Conservation (phyloP, 2,797 vertebrate species). For the Streptopelia turtur region DNA sequence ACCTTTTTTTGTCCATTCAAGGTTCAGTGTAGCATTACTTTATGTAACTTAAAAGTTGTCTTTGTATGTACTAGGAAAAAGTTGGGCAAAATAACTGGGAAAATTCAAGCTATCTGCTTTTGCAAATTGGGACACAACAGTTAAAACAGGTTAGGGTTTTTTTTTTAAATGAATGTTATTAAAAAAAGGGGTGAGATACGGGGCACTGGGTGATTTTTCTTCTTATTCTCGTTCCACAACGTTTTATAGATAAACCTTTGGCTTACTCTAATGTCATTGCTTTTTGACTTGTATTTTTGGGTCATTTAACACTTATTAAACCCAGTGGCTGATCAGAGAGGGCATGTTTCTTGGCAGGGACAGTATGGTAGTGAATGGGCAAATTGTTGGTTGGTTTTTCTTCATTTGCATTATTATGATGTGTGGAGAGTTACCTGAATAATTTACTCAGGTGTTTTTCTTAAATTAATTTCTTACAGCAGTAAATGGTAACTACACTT, state of each 20-base stretch:
- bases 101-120: not conserved
- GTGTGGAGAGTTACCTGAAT: not conserved
- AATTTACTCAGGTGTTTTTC: not conserved
- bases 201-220: not conserved
- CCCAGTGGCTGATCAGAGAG: not conserved
- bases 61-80: not conserved
- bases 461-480: not conserved
- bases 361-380: not conserved
- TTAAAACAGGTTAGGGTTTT: not conserved
- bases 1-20: slow-evolving; percentile 28
- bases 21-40: not conserved
- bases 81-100: not conserved
- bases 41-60: not conserved
- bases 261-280: not conserved
- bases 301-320: not conserved
- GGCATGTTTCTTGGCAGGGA: not conserved
- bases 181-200: not conserved
- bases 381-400: not conserved
- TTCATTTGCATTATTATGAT: not conserved
- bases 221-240: not conserved
- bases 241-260: not conserved
- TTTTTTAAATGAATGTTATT: not conserved
- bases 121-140: not conserved
- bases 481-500: not conserved
- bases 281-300: not conserved